Base-by-base conservation (phyloP, 2,888 invertebrate species). In the Polymixis lichenea region DNA sequence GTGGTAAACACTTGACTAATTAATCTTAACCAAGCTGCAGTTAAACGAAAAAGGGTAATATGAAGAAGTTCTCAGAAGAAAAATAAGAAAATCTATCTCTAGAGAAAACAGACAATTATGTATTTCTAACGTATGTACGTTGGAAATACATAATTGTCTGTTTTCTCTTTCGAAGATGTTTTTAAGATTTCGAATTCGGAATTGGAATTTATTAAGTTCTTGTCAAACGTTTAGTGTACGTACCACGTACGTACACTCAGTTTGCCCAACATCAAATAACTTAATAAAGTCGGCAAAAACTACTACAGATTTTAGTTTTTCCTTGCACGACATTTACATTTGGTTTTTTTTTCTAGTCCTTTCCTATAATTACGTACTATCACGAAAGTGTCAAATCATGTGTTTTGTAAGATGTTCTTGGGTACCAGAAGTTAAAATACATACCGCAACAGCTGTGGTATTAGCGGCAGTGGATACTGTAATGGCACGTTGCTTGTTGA, bases 401-500 rank as follows among this genome's bases (percentile, higher is more conserved):
- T 5, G 28, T 46, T 32, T 32, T 60, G 1, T 60, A 9, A 28
- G 28, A 28, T 60, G 19, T 4, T 65, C 0, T 7, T 25, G 46
- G 25, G 19, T 65, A 28, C 19, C 28, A 19, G 25, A 68, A 13
- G 17, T 28, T 19, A n/a, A 2, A 49, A 51, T 69, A 87, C 92
- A 89, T 88, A 95, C 95, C 89, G 89, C 86, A 22, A 94, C 58
- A 51, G 91, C 87, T n/a, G 95, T 94, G 19, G 86, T 86, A 64
- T 92, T 94, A 11, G 84, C 86, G 68, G 92, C 91, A 19, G 76
- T 79, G 28, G 85, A 61, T 0, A 88, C 86, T 22, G 77, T 79
- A 25, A 87, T 87, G 13, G 92, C 90, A 6, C 93, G 90, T 58
- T 94, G 93, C 85, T 93, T 95, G 87, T 96, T 96, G 65, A 96